phyloP scores from a whole-genome alignment of 2,113 vertebrate genomes.

The Cryptomyrus ogoouensis region DNA sequence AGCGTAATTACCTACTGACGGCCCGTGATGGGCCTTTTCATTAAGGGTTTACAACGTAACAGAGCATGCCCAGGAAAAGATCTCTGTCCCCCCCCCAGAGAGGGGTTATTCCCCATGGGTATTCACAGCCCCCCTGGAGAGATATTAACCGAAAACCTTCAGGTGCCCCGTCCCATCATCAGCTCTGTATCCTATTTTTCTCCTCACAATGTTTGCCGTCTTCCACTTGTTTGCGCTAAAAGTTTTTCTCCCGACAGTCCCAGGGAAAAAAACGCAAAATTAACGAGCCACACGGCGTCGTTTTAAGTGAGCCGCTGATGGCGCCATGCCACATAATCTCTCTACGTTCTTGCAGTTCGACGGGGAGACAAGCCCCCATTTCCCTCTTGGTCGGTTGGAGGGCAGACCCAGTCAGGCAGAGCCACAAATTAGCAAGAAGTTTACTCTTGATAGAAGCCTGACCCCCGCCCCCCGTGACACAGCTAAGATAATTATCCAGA shows the following conservation, averaged over 20 bases:
- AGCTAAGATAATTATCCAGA: background rate
- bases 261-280: slow-evolving; percentile 18
- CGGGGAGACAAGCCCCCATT: slow-evolving; percentile 9
- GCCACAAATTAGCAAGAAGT: background rate
- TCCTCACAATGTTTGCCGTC: background rate
- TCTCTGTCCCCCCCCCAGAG: background rate
- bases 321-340: slow-evolving; percentile 1
- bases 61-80: slow-evolving; percentile 31
- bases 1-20: slow-evolving; percentile 65
- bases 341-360: slow-evolving; percentile 15
- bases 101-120: background rate
- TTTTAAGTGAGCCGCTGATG: slow-evolving; percentile 1
- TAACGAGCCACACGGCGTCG: background rate
- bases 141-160: background rate
- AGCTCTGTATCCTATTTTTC: background rate
- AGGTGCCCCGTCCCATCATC: background rate
- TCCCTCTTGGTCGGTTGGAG: background rate
- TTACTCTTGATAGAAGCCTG: slow-evolving; percentile 1
- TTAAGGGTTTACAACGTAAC: slow-evolving; percentile 52
- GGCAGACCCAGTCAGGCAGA: background rate
- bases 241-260: background rate
- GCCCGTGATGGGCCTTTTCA: slow-evolving; percentile 63
- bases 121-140: background rate
- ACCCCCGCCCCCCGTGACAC: background rate
- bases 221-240: background rate